A percentile compares a stretch with the other conserved stretches of the same genome.
Conservation (phyloP, 1,140 invertebrate genomes). For the Drosophila gunungcola region DNA sequence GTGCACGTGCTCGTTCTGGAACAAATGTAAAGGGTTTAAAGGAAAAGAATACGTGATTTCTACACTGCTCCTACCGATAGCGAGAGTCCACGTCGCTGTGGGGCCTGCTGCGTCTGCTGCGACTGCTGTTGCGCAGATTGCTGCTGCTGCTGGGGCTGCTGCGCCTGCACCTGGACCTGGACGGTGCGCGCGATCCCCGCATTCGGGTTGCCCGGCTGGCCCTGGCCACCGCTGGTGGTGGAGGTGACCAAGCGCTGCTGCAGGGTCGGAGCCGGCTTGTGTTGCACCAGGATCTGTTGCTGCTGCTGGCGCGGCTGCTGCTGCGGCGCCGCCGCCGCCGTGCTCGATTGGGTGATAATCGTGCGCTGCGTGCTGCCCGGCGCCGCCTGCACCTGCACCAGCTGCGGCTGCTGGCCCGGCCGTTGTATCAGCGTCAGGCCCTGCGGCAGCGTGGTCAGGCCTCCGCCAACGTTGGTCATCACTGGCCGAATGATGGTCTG, state of each 20-base stretch:
- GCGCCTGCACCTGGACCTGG: slow-evolving; percentile 77
- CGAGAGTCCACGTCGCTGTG: slow-evolving; percentile 90
- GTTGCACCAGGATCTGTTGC: slow-evolving; percentile 79
- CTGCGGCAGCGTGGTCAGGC: slow-evolving; percentile 79
- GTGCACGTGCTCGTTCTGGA: slow-evolving; percentile 95
- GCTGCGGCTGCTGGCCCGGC: slow-evolving; percentile 82
- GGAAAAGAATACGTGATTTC: neutral
- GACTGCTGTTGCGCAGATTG: slow-evolving; percentile 84
- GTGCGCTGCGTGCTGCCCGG: slow-evolving; percentile 66
- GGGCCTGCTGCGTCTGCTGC: slow-evolving; percentile 82
- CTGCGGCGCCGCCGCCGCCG: slow-evolving; percentile 57
- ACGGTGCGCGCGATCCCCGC: slow-evolving; percentile 75
- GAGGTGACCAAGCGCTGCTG: slow-evolving; percentile 83
- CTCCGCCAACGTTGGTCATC: slow-evolving; percentile 71
- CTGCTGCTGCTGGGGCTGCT: slow-evolving; percentile 59
- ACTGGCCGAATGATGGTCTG: slow-evolving; percentile 83
- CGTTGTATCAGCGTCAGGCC: slow-evolving; percentile 82
- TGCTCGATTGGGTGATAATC: slow-evolving; percentile 66
- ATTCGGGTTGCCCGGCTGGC: slow-evolving; percentile 47
- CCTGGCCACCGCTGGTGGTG: slow-evolving; percentile 74
- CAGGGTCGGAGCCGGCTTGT: slow-evolving; percentile 79
- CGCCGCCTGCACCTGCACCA: slow-evolving; percentile 83
- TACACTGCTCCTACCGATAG: slow-evolving; percentile 89
- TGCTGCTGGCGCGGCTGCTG: slow-evolving; percentile 75
- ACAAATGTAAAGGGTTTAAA: slow-evolving; percentile 12